Evolutionary conservation across 2,797 vertebrate genomes (phyloP), one percentile per base, ranked within the genome.

Genomic region (Perodicticus potto): DNA sequence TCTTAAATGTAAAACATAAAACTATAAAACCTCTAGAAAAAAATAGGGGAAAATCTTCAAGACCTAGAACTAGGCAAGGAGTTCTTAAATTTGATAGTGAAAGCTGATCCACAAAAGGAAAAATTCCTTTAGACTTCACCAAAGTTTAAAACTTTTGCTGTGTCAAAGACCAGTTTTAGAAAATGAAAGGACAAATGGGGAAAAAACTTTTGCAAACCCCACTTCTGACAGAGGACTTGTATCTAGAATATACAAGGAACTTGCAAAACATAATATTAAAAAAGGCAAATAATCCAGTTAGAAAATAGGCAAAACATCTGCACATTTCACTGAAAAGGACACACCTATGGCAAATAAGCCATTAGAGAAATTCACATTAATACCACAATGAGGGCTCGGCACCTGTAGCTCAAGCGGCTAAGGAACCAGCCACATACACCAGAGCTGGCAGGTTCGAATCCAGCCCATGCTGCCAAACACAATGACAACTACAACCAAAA

Each of bases 171-270:
- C 14, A 34, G 86, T 13, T 88, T 73, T 94, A 86, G 17, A 80
- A 10, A 29, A 80, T 84, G 40, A 87, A 92, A 78, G 37, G 19
- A 55, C 16, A 92, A 78, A 82, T 6, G 61, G 22, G 20, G 40
- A 83, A 25, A 83, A 82, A 78, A 89, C 69, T 77, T 94, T 94
- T 96, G 23, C 59, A 86, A 91, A 80, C n/a, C 29, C 72, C 10
- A 1, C 53, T 25, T 55, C n/a, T 67, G 11, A 86, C 65, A 89
- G 86, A 74, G 34, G 43, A 73, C 4, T 82, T n/a, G 0, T 74
- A n/a, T 63, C 43, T 76, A n/a, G 8, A 87, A 16, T 76, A 87
- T 80, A 29, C 16, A 57, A 82, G 45, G 27, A 84, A 78, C 14
- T 83, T 67, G 25, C 23, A 37, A 92, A 89, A 53, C 7, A 11